phyloP scores from a whole-genome alignment of 2,113 vertebrate genomes.

The Phylloscopus trochilus region DNA sequence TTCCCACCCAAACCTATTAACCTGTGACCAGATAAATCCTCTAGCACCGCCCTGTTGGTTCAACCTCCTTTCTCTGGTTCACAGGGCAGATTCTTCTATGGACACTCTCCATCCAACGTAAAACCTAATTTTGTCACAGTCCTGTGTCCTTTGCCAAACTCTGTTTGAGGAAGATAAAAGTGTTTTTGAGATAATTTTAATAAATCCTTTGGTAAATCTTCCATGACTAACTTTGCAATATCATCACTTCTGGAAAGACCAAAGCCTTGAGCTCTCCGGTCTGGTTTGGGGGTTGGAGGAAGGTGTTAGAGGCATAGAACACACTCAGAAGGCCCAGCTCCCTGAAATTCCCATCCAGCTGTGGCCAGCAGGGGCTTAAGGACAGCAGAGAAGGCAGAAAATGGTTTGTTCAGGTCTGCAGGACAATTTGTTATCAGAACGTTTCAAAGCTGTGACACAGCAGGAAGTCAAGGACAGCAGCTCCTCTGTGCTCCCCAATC shows the following conservation, averaged over 20 bases:
- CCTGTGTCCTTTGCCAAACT: not conserved
- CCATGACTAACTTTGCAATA: not conserved
- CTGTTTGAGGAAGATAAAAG: not conserved
- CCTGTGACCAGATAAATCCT: not conserved
- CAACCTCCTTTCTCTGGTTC: not conserved
- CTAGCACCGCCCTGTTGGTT: not conserved
- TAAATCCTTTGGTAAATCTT: not conserved
- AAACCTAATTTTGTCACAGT: not conserved
- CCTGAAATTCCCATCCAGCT: not conserved
- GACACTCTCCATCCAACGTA: not conserved
- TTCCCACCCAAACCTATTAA: not conserved
- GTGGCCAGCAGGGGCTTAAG: not conserved
- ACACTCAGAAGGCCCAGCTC: not conserved
- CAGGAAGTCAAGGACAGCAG: not conserved
- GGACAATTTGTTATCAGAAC: not conserved
- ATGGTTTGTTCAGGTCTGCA: not conserved
- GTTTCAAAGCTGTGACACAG: accelerated
- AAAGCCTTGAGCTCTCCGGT: not conserved
- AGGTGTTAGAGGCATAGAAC: not conserved
- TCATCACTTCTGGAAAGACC: not conserved
- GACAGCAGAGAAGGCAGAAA: not conserved
- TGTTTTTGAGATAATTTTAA: not conserved
- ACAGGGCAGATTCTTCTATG: not conserved
- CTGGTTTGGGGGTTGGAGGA: not conserved
- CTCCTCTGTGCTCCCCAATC: not conserved